Conservation (phyloP, 2,113 vertebrate genomes). For the Chaetorhynchus papuensis region DNA sequence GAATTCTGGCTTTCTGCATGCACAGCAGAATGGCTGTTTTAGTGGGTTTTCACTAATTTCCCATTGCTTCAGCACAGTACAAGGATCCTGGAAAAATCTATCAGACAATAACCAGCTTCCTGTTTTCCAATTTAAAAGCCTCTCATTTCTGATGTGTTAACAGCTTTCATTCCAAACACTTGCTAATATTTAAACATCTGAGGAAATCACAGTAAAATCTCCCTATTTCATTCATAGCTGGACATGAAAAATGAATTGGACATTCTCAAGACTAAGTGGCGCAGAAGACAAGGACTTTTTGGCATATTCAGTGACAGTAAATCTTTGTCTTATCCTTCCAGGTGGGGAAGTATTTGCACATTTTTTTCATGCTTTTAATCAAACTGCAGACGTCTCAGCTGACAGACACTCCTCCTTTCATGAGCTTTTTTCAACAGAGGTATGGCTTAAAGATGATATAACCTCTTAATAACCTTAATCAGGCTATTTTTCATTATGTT, state of each 20-base stretch:
- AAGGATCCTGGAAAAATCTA: background rate
- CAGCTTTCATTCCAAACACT: background rate
- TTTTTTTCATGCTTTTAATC: background rate
- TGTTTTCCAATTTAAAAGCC: background rate
- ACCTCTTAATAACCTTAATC: conserved; percentile 51
- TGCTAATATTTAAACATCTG: background rate
- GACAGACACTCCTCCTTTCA: background rate
- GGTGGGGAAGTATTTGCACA: background rate
- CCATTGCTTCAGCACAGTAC: background rate
- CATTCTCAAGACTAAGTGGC: background rate
- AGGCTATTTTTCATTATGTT: conserved; percentile 30
- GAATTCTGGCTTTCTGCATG: background rate
- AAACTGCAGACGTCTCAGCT: background rate
- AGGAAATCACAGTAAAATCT: background rate
- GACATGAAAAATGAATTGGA: background rate
- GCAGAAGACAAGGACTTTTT: background rate
- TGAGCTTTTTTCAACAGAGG: background rate
- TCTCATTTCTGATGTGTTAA: background rate
- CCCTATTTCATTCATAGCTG: background rate
- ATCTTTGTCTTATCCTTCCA: background rate
- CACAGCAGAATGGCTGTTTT: background rate
- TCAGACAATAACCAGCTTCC: background rate
- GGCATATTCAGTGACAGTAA: background rate
- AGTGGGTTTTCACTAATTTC: conserved; percentile 14
- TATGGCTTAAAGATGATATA: conserved; percentile 28